Evolutionary conservation across 2,888 invertebrate species (phyloP).

Genomic region (Mythimna ferrago): DNA sequence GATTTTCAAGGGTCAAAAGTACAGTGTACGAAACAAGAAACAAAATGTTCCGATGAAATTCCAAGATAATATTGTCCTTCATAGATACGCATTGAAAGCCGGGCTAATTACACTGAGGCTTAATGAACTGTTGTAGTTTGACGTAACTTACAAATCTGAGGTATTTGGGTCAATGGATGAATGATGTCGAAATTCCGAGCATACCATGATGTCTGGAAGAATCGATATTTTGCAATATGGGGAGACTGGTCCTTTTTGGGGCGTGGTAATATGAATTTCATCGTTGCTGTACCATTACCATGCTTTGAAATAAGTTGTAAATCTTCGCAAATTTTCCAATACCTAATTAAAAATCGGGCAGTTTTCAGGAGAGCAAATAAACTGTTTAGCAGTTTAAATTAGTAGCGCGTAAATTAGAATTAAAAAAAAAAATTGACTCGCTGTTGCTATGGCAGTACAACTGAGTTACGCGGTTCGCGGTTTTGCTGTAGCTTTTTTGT

Average conservation of each 20-base stretch:
- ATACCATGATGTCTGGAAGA: background rate
- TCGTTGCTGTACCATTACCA: background rate
- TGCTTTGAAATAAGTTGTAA: background rate
- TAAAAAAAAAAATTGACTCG: too few relatives aligned
- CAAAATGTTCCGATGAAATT: too few relatives aligned
- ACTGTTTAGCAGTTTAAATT: too few relatives aligned
- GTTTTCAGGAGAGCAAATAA: too few relatives aligned
- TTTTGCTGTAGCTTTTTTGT: too few relatives aligned
- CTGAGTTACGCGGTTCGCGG: too few relatives aligned
- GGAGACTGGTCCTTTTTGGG: background rate
- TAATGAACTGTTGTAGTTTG: constrained; percentile 10
- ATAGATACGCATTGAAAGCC: background rate
- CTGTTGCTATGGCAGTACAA: too few relatives aligned
- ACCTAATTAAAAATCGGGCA: too few relatives aligned
- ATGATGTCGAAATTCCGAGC: background rate
- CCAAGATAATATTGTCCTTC: background rate
- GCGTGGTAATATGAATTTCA: background rate
- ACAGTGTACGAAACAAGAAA: background rate
- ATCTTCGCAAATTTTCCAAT: too few relatives aligned
- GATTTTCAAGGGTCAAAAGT: too few relatives aligned
- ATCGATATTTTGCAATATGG: background rate
- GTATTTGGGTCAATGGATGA: constrained; percentile 29
- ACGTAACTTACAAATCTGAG: background rate
- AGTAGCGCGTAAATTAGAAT: too few relatives aligned
- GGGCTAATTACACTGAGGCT: constrained; percentile 10